Base-by-base conservation (phyloP, 2,888 invertebrate species). In the Pardosa pseudoannulata region DNA sequence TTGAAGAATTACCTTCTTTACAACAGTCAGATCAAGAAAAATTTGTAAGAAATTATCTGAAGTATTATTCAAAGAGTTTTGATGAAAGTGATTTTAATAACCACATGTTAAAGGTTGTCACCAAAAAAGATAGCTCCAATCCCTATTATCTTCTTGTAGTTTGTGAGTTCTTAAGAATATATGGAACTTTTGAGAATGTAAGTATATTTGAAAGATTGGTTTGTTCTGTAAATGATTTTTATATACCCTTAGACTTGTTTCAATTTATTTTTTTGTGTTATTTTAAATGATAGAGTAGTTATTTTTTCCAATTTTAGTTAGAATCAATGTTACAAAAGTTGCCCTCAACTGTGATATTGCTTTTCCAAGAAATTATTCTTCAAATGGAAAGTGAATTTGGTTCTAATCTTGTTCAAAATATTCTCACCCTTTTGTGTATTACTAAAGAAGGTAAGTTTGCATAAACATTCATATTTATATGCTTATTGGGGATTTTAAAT, bases 11-110 rank as follows among this genome's bases (percentile, higher is more conserved):
- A n/a, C 16, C 23, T 27, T 19, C 28, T n/a, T 39, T 88, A 16
- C 27, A 11, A 41, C 70, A 79, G 13, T 46, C 72, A 6, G 83
- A 83, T 13, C 62, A 76, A 23, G 62, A 80, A 64, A 23, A 13
- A 16, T 27, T 88, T 32, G 76, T 85, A 11, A 71, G 70, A 19
- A 36, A 75, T 27, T 74, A 90, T 39, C 90, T 92, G 64, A 90
- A 90, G 2, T 82, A 82, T 67, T 91, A 92, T 88, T 89, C 91
- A 32, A 92, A 92, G 88, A 72, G 89, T 5, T 89, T 92, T 67
- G 91, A 91, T 89, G 92, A 92, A 88, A 90, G 91, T 11, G 89
- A 91, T 7, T 92, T 92, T 89, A 92, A 92, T 88, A 92, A 92
- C 88, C 90, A 92, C 91, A 90, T 92, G 91, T 91, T 91, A 82